Evolutionary conservation across 2,888 invertebrate genomes (phyloP).

Genomic region (Tanytarsus gracilentus): DNA sequence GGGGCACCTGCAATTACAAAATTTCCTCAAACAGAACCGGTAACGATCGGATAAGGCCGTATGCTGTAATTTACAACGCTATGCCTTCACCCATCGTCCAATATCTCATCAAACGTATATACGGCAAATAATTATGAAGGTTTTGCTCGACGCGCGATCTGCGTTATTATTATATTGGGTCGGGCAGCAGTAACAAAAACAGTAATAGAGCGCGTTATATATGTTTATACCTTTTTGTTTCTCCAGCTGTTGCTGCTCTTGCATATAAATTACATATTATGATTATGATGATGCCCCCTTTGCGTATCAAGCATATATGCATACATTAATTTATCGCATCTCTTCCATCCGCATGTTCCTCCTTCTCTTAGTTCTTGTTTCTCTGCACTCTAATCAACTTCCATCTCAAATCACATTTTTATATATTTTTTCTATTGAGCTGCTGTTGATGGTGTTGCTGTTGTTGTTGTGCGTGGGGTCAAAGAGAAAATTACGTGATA

Average conservation of each 20-base stretch:
- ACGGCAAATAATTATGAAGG: slow-evolving; percentile 14
- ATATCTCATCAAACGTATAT: slow-evolving; percentile 13
- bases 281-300: too few species aligned
- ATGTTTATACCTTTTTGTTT: slow-evolving; percentile 14
- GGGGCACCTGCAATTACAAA: slow-evolving; percentile 25
- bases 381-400: slow-evolving; percentile 17
- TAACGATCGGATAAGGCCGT: slow-evolving; percentile 22
- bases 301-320: too few species aligned
- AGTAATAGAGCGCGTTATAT: not conserved
- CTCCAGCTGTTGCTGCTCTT: slow-evolving; percentile 22
- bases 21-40: slow-evolving; percentile 19
- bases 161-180: slow-evolving; percentile 6
- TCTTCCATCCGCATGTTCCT: not conserved
- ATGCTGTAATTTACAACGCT: slow-evolving; percentile 19
- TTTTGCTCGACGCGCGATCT: slow-evolving; percentile 7
- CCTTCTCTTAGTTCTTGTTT: not conserved
- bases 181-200: not conserved
- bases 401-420: too few species aligned
- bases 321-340: slow-evolving; percentile 19
- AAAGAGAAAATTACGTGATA: too few species aligned
- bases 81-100: slow-evolving; percentile 12
- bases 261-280: slow-evolving; percentile 28
- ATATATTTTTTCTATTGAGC: too few species aligned
- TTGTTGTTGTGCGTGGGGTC: too few species aligned
- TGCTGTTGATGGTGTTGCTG: too few species aligned